These are phyloP conservation scores for Mus minutoides DNA, from an alignment of 2,797 vertebrate species.

Conservation along the genomic window DNA sequence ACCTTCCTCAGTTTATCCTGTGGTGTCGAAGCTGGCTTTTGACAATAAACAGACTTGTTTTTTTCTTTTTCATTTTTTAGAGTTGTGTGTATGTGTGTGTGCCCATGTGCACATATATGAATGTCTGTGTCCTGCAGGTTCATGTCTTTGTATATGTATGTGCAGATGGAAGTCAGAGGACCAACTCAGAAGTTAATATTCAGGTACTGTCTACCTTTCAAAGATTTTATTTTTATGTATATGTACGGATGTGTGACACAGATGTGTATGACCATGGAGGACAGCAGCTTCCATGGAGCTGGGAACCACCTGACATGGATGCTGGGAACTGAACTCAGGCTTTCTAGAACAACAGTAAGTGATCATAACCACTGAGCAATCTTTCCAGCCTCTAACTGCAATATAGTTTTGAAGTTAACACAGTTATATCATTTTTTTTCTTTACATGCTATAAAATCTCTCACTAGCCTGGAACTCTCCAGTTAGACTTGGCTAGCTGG, in stretches of 20 bases:
- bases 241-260: neutral
- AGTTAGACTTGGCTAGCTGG: neutral
- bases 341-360: neutral
- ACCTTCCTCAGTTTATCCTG: no score
- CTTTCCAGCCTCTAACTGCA: neutral
- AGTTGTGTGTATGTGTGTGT: neutral
- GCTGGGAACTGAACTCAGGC: neutral
- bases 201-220: neutral
- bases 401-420: neutral
- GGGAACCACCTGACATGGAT: neutral
- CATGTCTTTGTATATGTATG: neutral
- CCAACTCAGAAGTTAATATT: neutral
- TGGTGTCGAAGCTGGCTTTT: no score
- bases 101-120: neutral
- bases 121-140: neutral
- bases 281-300: neutral
- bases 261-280: neutral
- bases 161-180: neutral
- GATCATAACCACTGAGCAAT: neutral
- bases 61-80: no score
- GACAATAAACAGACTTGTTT: neutral
- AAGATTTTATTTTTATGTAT: neutral
- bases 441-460: neutral
- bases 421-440: neutral
- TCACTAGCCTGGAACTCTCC: neutral